These are phyloP conservation scores for Epirrhoe tristata DNA, from an alignment of 2,888 invertebrate species.

Conservation along the genomic window DNA sequence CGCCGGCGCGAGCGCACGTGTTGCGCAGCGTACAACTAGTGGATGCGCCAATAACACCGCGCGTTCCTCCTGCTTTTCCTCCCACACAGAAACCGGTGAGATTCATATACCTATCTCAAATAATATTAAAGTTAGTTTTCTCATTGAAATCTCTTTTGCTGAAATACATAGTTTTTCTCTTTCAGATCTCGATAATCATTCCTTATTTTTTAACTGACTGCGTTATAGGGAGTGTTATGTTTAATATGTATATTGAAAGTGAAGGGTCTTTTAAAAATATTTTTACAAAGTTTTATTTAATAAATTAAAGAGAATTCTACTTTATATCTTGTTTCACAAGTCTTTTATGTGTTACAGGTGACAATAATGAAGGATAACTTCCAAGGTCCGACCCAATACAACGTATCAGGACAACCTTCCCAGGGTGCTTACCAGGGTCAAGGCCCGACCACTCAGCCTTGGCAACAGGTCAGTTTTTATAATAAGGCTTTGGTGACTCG, in stretches of 20 bases:
- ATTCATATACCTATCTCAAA: background rate
- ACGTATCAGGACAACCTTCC: conserved; percentile 37
- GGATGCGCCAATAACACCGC: conserved; percentile 41
- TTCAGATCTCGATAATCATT: too few species aligned
- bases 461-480: conserved; percentile 44
- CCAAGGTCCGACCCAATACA: conserved; percentile 63
- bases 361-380: conserved; percentile 72
- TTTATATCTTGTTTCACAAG: background rate
- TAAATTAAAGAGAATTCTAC: background rate
- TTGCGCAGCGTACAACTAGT: conserved; percentile 58
- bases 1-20: conserved; percentile 45
- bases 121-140: too few species aligned
- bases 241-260: too few species aligned
- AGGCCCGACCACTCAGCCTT: conserved; percentile 30
- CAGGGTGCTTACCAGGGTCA: conserved; percentile 35
- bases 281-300: too few species aligned
- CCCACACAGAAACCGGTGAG: conserved; percentile 57
- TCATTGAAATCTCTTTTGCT: too few species aligned
- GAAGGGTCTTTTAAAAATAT: too few species aligned
- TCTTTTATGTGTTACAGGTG: conserved; percentile 51
- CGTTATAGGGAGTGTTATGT: background rate
- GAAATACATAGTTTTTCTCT: too few species aligned
- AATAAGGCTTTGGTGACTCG: too few species aligned
- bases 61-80: conserved; percentile 22
- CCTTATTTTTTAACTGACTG: too few species aligned